Evolutionary conservation across 2,113 vertebrate species (phyloP), one percentile per base, ranked within the genome.

Genomic region (Pionites leucogaster): DNA sequence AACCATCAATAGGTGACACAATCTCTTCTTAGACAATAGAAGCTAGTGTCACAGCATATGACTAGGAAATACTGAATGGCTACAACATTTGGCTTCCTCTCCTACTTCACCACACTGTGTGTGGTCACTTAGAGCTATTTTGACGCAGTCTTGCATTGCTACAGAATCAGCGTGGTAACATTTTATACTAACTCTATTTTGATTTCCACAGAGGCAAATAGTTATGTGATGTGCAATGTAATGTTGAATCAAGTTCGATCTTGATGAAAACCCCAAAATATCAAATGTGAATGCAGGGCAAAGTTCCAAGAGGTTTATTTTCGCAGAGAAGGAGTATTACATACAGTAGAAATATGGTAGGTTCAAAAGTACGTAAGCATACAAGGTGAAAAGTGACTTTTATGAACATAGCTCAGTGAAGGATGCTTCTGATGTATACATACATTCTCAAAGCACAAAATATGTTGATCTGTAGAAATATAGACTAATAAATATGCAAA

Each of bases 1-100:
- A 94, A n/a, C 39, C 29, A 84, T 88, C 39, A 68, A n/a, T 68
- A 94, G 79, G 77, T 95, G 90, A 93, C 55, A 79, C 29, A 88
- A 68, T 82, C 94, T 28, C 57, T 75, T 88, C 65, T 65, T 74
- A 76, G 35, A 92, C 88, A 95, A 88, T 44, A 92, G 57, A 69
- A 65, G 10, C 11, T 27, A 69, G 44, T 92, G 67, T 95, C 74
- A 41, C 80, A 88, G 35, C 12, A 17, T 44, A 90, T 64, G 50
- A 33, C 41, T 77, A 83, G 79, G 74, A 90, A 80, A 87, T 42
- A 50, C 9, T 25, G 49, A 75, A 55, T 44, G 24, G 13, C 9
- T 84, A 28, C 24, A 88, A 71, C 42, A 44, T 42, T 81, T 95
- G 76, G 50, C 76, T 71, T 25, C 55, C 17, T 81, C 64, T 94